Percentiles rank a stretch among this genome's conserved stretches.
phyloP scores from a whole-genome alignment of 2,113 vertebrate species.

The Vanacampus margaritifer region DNA sequence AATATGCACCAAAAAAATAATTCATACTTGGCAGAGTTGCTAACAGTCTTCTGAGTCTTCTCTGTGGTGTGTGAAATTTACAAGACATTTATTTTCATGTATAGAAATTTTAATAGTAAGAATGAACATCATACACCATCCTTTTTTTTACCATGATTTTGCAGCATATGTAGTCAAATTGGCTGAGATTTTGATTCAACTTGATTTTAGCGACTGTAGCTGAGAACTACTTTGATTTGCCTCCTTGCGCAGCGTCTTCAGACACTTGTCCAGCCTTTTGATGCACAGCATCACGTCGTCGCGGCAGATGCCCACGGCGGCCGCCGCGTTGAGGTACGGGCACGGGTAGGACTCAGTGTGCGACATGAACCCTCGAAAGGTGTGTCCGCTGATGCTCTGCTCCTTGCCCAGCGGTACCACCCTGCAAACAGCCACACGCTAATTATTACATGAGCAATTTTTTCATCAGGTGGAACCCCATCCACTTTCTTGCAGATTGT shows the following conservation, averaged over 20 bases:
- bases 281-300: conserved; percentile 87
- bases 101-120: too few species aligned
- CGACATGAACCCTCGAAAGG: conserved; percentile 91
- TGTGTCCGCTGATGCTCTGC: conserved; percentile 84
- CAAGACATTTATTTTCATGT: too few species aligned
- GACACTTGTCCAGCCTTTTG: conserved; percentile 90
- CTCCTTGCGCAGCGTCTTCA: conserved; percentile 77
- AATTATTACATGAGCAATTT: background rate
- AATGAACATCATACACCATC: too few species aligned
- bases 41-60: too few species aligned
- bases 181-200: background rate
- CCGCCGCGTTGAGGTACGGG: conserved; percentile 93
- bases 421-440: conserved; percentile 59
- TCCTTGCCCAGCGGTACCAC: conserved; percentile 82
- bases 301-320: conserved; percentile 87
- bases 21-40: too few species aligned
- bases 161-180: background rate
- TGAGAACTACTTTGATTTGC: conserved; percentile 17
- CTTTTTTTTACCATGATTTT: background rate
- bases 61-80: too few species aligned
- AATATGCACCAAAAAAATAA: too few species aligned
- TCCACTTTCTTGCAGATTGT: too few species aligned
- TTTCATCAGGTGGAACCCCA: background rate
- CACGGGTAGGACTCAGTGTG: conserved; percentile 84
- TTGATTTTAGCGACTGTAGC: background rate